Evolutionary conservation across 2,888 invertebrate genomes (phyloP), one percentile per base, ranked within the genome.

Genomic region (Pachliopta kotzebuea): DNA sequence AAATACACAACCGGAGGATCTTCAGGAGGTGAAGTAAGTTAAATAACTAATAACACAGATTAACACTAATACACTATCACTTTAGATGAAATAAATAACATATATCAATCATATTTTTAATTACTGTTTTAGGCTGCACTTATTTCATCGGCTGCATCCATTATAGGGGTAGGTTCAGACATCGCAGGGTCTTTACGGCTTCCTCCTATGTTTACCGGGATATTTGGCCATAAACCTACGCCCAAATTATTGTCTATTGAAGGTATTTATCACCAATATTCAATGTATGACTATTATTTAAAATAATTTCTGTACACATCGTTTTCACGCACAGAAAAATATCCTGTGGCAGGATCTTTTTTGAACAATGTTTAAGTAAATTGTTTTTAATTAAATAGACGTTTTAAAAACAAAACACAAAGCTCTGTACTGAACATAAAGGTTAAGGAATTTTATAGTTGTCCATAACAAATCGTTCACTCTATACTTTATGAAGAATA

Each of bases 191-290:
- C 97, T 4, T 94, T 97, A 18, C 93, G 98, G 58, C 93, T 98
- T 75, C 98, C 98, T 0, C 95, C 97, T 1, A 96, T 96, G 93
- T 98, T 97, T 83, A 97, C 96, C 76, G 98, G 98, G 24, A 94
- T 98, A 63, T 98, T 95, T 88, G 98, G 98, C n/a, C 98, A 98
- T 81, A 98, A 98, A 78, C 96, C 98, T 0, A 94, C 96, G 54
- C 94, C 95, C 1, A 93, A 93, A 71, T 92, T 93, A 6, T 87
- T 96, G 4, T 94, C 95, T 0, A 86, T 93, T 65, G 88, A 93
- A 73, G 96, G 92, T 86, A 80, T 45, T 45, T 45, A 45, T 18
- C n/a, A 45, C 18, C 1, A 8, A 37, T n/a, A n/a, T 45, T n/a
- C 45, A 45, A n/a, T 42, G 42, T 42, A 42, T 2, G 42, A 18